These are phyloP conservation scores for Drosophila kohkoa DNA, from an alignment of 1,140 invertebrate genomes.

Conservation along the genomic window DNA sequence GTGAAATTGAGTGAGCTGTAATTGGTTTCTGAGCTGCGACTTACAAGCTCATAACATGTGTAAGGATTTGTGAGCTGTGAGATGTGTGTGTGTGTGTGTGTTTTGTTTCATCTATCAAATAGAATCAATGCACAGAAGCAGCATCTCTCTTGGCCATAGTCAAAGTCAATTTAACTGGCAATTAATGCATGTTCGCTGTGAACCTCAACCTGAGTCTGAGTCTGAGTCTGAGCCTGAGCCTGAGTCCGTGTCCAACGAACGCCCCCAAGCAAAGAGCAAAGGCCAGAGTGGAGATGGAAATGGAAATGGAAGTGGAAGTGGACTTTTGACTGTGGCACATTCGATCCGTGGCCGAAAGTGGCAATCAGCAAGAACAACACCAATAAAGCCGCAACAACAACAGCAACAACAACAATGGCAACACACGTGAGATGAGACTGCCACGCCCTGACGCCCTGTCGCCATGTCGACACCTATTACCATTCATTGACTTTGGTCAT, in stretches of 20 bases:
- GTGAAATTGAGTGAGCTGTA: slow-evolving; percentile 10
- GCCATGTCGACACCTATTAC: slow-evolving; percentile 82
- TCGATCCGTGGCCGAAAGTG: slow-evolving; percentile 77
- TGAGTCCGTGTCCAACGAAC: background rate
- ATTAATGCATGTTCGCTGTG: slow-evolving; percentile 71
- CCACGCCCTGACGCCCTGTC: slow-evolving; percentile 49
- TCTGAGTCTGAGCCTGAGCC: too few relatives aligned
- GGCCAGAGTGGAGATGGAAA: background rate
- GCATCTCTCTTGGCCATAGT: slow-evolving; percentile 24
- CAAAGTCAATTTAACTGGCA: slow-evolving; percentile 82
- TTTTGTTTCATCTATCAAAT: slow-evolving; percentile 11
- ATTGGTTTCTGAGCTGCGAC: slow-evolving; percentile 7
- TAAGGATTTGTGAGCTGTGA: slow-evolving; percentile 2
- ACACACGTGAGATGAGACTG: background rate
- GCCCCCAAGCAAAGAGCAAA: background rate
- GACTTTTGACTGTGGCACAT: slow-evolving; percentile 32
- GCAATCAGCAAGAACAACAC: slow-evolving; percentile 81
- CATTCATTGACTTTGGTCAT: slow-evolving; percentile 82
- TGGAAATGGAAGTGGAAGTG: background rate
- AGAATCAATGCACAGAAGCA: slow-evolving; percentile 46
- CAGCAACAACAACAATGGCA: slow-evolving; percentile 20
- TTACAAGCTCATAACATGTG: slow-evolving; percentile 13
- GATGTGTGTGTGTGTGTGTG: background rate
- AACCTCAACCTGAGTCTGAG: slow-evolving; percentile 13
- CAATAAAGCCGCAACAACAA: slow-evolving; percentile 67